Base-by-base conservation (phyloP, 92 coral and sea anemone species). In the Porites rus region DNA sequence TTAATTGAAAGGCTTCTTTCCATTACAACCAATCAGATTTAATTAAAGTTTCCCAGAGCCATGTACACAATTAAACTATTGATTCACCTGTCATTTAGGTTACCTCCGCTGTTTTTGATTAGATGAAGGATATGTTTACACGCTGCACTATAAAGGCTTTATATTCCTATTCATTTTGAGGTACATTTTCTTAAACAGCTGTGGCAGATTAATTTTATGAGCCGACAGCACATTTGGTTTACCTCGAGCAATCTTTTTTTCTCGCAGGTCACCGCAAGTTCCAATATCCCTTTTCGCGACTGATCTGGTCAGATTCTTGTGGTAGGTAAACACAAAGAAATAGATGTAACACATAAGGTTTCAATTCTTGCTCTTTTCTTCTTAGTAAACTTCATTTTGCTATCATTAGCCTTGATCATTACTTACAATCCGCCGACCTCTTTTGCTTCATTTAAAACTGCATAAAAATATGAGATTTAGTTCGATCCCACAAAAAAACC, bases 51-150 rank as follows among this genome's bases (percentile, higher is more conserved):
- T 72, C 53, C 21, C 63, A 51, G 43, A 53, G 22, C 12, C 21
- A n/a, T 69, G 25, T 4, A 38, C 2, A 14, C 74, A 74, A 74
- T 51, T 17, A 73, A 73, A 73, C 22, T 50, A 74, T 74, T 74
- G 65, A 51, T 10, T 19, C 78, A 74, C 31, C 64, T 74, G 76
- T 46, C 58, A 14, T 16, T 12, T 12, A 1, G 78, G 78, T 52
- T 19, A 1, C 61, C 43, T 74, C 62, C 62, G 18, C 62, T 10
- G 8, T 10, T 12, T 74, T 38, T 51, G 61, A 5, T n/a, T 25
- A 74, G 12, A 53, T 74, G 11, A 53, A 51, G 52, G 73, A 14
- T 11, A 2, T 69, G 31, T 69, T 69, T 28, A 17, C 63, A 53
- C 21, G 20, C 22, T 11, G 62, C 12, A 19, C 19, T 60, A n/a